phyloP scores from a whole-genome alignment of 1,140 invertebrate species.

The Holcopasites calliopsidis region DNA sequence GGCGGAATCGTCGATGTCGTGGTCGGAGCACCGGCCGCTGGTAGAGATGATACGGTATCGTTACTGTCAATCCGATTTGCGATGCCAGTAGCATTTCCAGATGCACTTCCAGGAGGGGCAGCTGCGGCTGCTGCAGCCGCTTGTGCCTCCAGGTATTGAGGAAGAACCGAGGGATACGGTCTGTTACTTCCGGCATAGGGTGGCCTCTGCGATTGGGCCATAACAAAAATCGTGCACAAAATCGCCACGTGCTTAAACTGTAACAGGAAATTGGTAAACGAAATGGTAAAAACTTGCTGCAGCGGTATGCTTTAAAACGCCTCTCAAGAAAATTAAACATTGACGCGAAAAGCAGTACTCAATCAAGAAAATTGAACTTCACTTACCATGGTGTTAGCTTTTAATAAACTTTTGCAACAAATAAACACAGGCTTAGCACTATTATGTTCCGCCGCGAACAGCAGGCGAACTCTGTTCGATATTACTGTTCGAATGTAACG shows the following conservation, averaged over 20 bases:
- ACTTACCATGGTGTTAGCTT: conserved; percentile 27
- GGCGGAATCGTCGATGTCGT: conserved; percentile 46
- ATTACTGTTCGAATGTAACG: conserved; percentile 28
- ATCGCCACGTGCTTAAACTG: conserved; percentile 54
- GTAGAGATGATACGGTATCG: too few species aligned
- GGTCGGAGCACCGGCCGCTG: neutral
- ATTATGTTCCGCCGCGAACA: neutral
- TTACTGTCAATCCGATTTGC: neutral
- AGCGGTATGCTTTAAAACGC: too few species aligned
- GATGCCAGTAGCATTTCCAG: neutral
- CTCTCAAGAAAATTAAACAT: too few species aligned
- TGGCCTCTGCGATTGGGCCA: conserved; percentile 58
- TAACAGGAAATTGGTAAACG: conserved; percentile 20
- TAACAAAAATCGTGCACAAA: conserved; percentile 28
- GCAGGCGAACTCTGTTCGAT: conserved; percentile 4
- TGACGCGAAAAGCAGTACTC: neutral
- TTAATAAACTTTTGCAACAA: neutral
- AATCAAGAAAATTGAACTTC: neutral
- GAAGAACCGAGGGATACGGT: conserved; percentile 55
- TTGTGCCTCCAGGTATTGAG: conserved; percentile 53
- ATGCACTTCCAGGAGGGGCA: neutral
- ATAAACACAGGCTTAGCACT: neutral
- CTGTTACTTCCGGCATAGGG: conserved; percentile 55
- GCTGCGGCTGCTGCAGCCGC: neutral
- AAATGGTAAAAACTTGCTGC: neutral